Evolutionary conservation across 2,797 vertebrate species (phyloP).

Genomic region (Scleropages formosus): DNA sequence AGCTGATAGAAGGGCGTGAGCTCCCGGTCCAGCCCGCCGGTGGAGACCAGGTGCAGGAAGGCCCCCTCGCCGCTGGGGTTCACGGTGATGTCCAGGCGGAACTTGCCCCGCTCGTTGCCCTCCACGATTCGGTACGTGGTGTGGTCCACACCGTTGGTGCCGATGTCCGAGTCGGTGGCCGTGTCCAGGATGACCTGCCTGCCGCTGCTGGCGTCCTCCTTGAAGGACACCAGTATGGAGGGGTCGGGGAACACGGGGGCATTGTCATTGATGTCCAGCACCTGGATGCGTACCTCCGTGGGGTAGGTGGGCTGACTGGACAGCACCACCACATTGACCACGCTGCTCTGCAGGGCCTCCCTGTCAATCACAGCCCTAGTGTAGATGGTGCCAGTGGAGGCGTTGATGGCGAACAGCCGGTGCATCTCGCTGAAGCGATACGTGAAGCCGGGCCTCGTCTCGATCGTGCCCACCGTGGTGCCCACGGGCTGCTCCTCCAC

Average conservation of each 20-base stretch:
- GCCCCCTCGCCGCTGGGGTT: conserved; percentile 97
- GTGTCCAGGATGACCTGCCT: conserved; percentile 96
- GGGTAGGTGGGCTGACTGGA: conserved; percentile 97
- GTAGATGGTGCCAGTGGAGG: conserved; percentile 83
- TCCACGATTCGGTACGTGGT: conserved; percentile 88
- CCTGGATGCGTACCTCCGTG: conserved; percentile 90
- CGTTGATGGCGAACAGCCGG: conserved; percentile 88
- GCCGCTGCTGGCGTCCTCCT: conserved; percentile 93
- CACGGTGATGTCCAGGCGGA: conserved; percentile 93
- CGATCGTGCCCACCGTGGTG: conserved; percentile 91
- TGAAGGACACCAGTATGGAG: conserved; percentile 90
- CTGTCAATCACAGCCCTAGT: conserved; percentile 89
- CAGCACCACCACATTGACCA: conserved; percentile 93
- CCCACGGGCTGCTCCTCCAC: conserved; percentile 90
- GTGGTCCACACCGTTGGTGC: conserved; percentile 92
- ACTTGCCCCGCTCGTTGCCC: conserved; percentile 88
- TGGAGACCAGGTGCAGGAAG: conserved; percentile 91
- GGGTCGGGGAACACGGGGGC: conserved; percentile 91
- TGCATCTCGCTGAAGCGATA: conserved; percentile 95
- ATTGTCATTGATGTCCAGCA: conserved; percentile 94
- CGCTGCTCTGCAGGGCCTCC: conserved; percentile 82
- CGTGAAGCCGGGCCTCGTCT: conserved; percentile 86
- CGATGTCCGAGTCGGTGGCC: conserved; percentile 89
- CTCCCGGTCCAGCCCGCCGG: conserved; percentile 89
- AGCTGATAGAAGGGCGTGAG: conserved; percentile 84